Conservation (phyloP, 2,797 vertebrate species). For the Darevskia nairensis region DNA sequence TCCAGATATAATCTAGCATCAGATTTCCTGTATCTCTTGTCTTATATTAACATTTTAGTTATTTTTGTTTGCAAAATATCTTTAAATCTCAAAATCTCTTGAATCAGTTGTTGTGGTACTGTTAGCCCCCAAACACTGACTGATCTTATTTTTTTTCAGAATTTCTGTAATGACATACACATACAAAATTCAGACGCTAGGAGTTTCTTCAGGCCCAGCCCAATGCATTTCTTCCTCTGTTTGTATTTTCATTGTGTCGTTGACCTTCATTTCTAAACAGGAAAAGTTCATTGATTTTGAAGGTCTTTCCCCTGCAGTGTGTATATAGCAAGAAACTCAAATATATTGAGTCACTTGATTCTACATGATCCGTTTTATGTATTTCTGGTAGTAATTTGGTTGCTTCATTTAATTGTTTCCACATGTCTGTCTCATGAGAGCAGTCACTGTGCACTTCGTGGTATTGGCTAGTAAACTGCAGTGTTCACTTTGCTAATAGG, state of each 20-base stretch:
- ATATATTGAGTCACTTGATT: background rate
- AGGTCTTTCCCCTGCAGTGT: background rate
- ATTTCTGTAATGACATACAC: background rate
- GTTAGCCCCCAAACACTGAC: background rate
- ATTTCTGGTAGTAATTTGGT: constrained; percentile 32
- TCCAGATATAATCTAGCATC: background rate
- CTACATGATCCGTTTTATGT: background rate
- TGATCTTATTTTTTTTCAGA: background rate
- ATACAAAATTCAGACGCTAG: background rate
- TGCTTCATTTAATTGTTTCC: background rate
- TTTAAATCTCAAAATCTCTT: background rate
- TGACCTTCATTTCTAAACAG: background rate
- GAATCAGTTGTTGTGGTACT: background rate
- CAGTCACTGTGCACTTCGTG: background rate
- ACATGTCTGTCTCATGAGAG: background rate
- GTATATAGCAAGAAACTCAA: constrained; percentile 30
- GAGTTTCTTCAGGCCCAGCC: background rate
- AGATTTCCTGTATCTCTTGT: background rate
- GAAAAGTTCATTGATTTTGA: background rate
- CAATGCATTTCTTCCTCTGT: background rate
- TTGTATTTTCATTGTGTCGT: accelerated
- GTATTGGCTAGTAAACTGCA: background rate
- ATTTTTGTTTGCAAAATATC: background rate
- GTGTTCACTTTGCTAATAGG: background rate
- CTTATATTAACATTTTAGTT: background rate